Base-by-base conservation (phyloP, 2,113 vertebrate species). In the Andinoacara biseriatus region DNA sequence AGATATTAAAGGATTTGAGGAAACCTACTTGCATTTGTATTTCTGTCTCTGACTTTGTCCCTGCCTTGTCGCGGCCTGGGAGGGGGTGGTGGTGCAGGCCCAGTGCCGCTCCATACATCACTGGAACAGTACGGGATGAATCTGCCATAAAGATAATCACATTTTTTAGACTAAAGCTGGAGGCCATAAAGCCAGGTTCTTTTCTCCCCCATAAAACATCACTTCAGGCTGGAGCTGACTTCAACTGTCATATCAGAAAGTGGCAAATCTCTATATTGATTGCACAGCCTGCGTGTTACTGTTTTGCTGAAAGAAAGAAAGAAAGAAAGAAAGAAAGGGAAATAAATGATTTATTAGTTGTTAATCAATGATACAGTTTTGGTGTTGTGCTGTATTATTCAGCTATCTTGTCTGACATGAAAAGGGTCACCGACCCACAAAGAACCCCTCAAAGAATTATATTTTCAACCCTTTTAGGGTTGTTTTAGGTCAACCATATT, bases 71-170 rank as follows among this genome's bases (percentile, higher is more conserved):
- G 69, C 52, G 62, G 62, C 58, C 88, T 91, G 74, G 80, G 76
- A 80, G 91, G 83, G 52, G 90, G 87, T n/a, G 90, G 93, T 35
- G 91, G 88, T 1, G 90, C 85, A 13, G 92, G 94, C 62, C 94
- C 95, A n/a, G 94, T 96, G 20, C 96, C 96, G 74, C 95, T 97
- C 96, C 96, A 97, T 40, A 97, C 95, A 87, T 97, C 96, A 74
- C 96, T 97, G 67, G 96, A 97, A 91, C 96, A 97, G 79, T 97
- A 97, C 1, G 96, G 96, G 58, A 97, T 94, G 90, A 96, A 96
- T 86, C 96, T 97, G 76, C 59, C 82, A n/a, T 35, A 58, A 84
- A 29, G n/a, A 74, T 26, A 84, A 18, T 72, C 10, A 58, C n/a
- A 82, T 58, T 59, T 54, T 59, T 80, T 72, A 74, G n/a, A 63